Evolutionary conservation across 2,797 vertebrate genomes (phyloP).

Genomic region (Harpagifer antarcticus): DNA sequence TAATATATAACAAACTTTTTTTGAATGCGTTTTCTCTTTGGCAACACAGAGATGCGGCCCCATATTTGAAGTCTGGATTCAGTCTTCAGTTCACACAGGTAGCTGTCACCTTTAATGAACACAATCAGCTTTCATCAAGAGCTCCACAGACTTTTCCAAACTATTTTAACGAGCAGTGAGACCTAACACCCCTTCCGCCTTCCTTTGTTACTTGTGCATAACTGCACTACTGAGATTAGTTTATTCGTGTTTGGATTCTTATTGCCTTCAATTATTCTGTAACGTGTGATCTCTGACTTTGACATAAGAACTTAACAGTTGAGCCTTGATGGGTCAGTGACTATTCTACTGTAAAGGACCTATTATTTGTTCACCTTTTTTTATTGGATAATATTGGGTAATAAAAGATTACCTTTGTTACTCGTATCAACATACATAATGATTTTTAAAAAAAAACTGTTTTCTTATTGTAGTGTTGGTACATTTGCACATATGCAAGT

Average conservation of each 20-base stretch:
- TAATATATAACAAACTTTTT: constrained; percentile 1
- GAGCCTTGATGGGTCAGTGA: constrained; percentile 4
- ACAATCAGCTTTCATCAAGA: constrained; percentile 17
- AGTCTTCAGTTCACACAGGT: neutral
- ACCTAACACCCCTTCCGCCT: constrained; percentile 11
- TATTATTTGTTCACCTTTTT: neutral
- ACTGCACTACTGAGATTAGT: constrained; percentile 16
- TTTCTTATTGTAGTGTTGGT: no score
- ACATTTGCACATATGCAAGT: neutral
- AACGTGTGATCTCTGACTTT: constrained; percentile 22
- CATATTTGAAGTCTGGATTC: neutral
- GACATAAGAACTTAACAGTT: constrained; percentile 16
- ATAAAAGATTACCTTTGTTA: no score
- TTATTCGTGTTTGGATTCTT: constrained; percentile 18
- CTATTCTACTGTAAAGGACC: neutral
- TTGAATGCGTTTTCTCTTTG: constrained; percentile 1
- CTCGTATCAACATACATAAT: no score
- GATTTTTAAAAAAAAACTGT: no score
- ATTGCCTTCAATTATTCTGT: constrained; percentile 18
- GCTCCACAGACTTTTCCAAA: constrained; percentile 4
- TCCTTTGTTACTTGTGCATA: constrained; percentile 18
- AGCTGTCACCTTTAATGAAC: constrained; percentile 33
- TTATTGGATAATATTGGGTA: neutral
- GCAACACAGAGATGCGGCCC: neutral
- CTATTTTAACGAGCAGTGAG: constrained; percentile 23